Evolutionary conservation across 2,797 vertebrate genomes (phyloP), one percentile per base, ranked within the genome.

Genomic region (Sebastes taczanowskii): DNA sequence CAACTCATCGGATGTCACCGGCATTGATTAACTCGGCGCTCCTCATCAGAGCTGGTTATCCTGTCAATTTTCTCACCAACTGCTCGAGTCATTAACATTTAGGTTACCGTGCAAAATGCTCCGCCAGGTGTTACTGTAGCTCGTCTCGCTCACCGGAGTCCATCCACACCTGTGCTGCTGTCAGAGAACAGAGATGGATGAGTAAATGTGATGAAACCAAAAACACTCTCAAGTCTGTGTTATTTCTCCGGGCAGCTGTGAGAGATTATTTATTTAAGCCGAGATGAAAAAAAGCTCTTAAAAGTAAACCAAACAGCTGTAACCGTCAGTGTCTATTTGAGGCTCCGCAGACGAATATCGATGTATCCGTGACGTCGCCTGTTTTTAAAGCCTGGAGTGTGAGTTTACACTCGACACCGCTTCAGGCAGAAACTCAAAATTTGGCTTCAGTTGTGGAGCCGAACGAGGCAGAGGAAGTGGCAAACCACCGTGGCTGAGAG

Each of bases 11-110:
- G 70, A 46, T 72, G 78, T 78, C 83, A 23, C 71, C 3, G 73
- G 22, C 76, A 85, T 85, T 71, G 86, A 90, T 90, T 86, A 87
- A 76, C 77, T 85, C 66, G 0, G 14, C 52, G 3, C 53, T 78
- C 83, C 58, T 86, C 86, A 22, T 82, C 81, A 32, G 71, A 81
- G 89, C 88, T 90, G 64, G 86, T 92, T 89, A 91, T 84, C 82
- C 78, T 35, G 83, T 88, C 86, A 78, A 27, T 87, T 76, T 81
- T 60, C 81, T 65, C 80, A 68, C 82, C 79, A 64, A 78, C 83
- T 71, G 84, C 32, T 88, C 70, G 3, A 84, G 73, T 83, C 86
- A 63, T 89, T 90, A 86, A 69, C 81, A 67, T 76, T 79, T 65
- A 56, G 80, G 85, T 77, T 71, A n/a, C 34, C 1, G 74, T 32